Conservation (phyloP, 2,888 invertebrate genomes). For the Coenonympha arcania region DNA sequence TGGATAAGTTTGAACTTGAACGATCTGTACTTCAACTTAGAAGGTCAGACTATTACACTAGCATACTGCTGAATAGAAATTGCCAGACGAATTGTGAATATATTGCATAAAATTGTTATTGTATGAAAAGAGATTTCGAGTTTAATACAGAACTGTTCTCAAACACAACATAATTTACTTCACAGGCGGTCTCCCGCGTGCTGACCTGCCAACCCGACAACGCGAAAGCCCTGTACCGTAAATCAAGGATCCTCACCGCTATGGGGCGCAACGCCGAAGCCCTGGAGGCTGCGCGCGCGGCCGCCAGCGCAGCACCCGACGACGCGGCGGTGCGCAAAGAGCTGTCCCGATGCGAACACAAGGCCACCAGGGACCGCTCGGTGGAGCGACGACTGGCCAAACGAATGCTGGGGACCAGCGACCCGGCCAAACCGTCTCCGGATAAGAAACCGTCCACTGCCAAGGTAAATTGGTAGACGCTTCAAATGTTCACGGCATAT, state of each 20-base stretch:
- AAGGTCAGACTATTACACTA: too few relatives aligned
- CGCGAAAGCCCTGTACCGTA: constrained; percentile 91
- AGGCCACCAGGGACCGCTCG: constrained; percentile 59
- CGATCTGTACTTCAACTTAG: too few relatives aligned
- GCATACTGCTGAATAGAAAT: too few relatives aligned
- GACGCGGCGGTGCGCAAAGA: constrained; percentile 59
- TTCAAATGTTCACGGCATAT: too few relatives aligned
- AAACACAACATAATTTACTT: constrained; percentile 1
- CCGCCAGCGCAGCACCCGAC: constrained; percentile 55
- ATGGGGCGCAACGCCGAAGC: constrained; percentile 80
- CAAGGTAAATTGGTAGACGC: too few relatives aligned
- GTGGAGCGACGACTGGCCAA: constrained; percentile 61
- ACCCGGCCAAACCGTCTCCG: constrained; percentile 27
- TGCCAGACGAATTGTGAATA: too few relatives aligned
- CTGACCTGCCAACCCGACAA: constrained; percentile 88
- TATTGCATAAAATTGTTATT: too few relatives aligned
- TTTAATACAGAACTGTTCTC: too few relatives aligned
- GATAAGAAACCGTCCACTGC: constrained; percentile 58
- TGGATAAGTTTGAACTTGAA: too few relatives aligned
- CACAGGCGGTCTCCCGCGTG: constrained; percentile 85
- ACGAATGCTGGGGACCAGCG: constrained; percentile 44
- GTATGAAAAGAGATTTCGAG: too few relatives aligned
- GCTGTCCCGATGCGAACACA: constrained; percentile 54
- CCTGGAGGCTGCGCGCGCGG: constrained; percentile 70
- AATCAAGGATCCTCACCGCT: constrained; percentile 67